Conservation (phyloP, 2,113 vertebrate species). For the Sinocyclocheilus anshuiensis region DNA sequence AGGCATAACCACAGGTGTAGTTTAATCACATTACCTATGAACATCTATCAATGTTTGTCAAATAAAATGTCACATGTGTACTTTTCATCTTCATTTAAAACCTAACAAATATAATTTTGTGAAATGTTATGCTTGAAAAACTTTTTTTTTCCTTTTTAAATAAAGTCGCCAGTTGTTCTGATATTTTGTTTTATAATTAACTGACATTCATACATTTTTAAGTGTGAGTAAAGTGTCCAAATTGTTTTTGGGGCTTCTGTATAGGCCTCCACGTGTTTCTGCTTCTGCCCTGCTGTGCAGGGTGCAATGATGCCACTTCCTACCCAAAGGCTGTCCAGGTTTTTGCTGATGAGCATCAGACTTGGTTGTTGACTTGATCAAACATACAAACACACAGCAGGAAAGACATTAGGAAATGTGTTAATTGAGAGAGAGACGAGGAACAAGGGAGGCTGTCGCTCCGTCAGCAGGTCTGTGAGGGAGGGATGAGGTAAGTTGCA, state of each 20-base stretch:
- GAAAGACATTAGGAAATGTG: conserved; percentile 52
- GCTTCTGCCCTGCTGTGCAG: background rate
- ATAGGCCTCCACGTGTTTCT: background rate
- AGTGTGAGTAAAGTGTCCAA: background rate
- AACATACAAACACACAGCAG: conserved; percentile 52
- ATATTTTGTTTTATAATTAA: background rate
- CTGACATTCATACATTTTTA: background rate
- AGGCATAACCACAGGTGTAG: background rate
- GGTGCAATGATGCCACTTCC: background rate
- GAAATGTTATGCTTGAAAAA: background rate
- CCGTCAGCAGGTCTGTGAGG: conserved; percentile 32
- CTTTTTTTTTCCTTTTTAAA: background rate
- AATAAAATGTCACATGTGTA: background rate
- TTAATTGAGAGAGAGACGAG: conserved; percentile 38
- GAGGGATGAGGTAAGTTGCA: conserved; percentile 42
- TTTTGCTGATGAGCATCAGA: conserved; percentile 44
- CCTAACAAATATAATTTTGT: background rate
- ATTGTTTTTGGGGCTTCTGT: background rate
- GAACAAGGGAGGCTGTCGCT: background rate
- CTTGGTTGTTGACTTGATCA: conserved; percentile 48
- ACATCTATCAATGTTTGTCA: background rate
- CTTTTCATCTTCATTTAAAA: background rate
- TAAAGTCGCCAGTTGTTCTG: background rate
- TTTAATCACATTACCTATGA: background rate
- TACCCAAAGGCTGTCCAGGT: conserved; percentile 31